A percentile compares a stretch with the other conserved stretches of the same genome.
These are phyloP conservation scores for Coreoperca whiteheadi DNA, from an alignment of 2,113 vertebrate species.

Conservation along the genomic window DNA sequence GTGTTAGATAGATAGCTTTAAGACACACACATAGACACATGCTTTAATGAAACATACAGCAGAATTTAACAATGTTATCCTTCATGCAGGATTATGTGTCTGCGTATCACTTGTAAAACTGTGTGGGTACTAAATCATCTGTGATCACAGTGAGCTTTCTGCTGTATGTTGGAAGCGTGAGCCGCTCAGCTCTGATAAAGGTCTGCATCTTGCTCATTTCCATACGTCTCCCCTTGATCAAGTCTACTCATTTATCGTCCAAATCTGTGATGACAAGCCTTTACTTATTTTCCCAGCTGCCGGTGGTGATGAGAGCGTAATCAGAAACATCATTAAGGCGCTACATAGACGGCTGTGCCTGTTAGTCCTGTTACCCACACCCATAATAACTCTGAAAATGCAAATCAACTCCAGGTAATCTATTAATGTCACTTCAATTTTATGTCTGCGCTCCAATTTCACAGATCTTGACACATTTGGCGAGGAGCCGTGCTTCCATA, in stretches of 20 bases:
- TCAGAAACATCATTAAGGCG: constrained; percentile 83
- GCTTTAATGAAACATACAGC: constrained; percentile 35
- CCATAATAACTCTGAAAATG: constrained; percentile 83
- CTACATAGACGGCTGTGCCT: constrained; percentile 68
- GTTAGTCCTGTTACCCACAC: constrained; percentile 75
- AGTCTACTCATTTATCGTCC: constrained; percentile 77
- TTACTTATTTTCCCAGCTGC: constrained; percentile 81
- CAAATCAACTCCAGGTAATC: constrained; percentile 85
- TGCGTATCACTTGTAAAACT: constrained; percentile 18
- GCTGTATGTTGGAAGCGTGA: constrained; percentile 29
- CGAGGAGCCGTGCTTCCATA: constrained; percentile 53
- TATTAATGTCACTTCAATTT: constrained; percentile 86
- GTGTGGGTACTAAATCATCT: constrained; percentile 17
- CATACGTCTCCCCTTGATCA: constrained; percentile 75
- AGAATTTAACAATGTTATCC: neutral
- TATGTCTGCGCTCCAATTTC: constrained; percentile 82
- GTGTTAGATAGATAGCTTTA: constrained; percentile 7
- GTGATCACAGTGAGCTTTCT: constrained; percentile 39
- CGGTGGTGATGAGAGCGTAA: constrained; percentile 77
- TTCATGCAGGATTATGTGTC: constrained; percentile 17
- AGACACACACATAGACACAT: neutral
- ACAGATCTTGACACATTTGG: constrained; percentile 81
- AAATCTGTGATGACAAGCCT: constrained; percentile 77
- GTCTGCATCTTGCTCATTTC: constrained; percentile 68
- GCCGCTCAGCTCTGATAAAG: constrained; percentile 55